Base-by-base conservation (phyloP, 2,888 invertebrate species). In the Myopa testacea region DNA sequence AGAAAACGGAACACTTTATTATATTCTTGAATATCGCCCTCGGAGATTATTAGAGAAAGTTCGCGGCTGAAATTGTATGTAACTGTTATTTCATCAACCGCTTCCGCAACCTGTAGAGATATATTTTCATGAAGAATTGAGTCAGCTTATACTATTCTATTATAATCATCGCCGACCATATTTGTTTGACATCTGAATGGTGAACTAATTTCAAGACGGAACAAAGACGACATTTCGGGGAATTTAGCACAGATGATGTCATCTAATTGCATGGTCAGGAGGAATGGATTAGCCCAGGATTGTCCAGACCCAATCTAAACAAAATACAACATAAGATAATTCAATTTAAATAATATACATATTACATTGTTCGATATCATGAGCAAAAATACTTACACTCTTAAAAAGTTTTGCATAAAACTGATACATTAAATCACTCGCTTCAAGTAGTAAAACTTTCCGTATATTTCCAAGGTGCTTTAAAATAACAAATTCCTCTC, bases 401-500 rank as follows among this genome's bases (percentile, higher is more conserved):
- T 85, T 83, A 82, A 92, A 92, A 63, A 92, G 84, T 45, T 87
- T 86, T 8, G 87, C 88, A 82, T 90, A 91, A 82, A 91, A 92
- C 62, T 89, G 89, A 74, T 90, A 89, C 89, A 91, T 89, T 19
- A 91, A 81, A 82, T 91, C 91, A 68, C 91, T 91, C 4, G 90
- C 89, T 83, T 91, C 91, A 87, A 92, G 88, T 80, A 92, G 88
- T 67, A 91, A 88, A 26, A 92, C 88, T 58, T 88, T 89, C 50
- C 91, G 88, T 84, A 92, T 88, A 72, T 91, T 87, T 60, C 88
- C 87, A 58, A 92, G 84, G 81, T 91, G 90, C 8, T 86, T 86
- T 60, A 88, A 87, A 7, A 92, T 83, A 79, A 87, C 86, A 81
- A 91, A 90, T 71, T 91, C 91, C 5, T 89, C 84, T 6, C 88